phyloP scores from a whole-genome alignment of 2,888 invertebrate genomes.

The Rotaria sp. region DNA sequence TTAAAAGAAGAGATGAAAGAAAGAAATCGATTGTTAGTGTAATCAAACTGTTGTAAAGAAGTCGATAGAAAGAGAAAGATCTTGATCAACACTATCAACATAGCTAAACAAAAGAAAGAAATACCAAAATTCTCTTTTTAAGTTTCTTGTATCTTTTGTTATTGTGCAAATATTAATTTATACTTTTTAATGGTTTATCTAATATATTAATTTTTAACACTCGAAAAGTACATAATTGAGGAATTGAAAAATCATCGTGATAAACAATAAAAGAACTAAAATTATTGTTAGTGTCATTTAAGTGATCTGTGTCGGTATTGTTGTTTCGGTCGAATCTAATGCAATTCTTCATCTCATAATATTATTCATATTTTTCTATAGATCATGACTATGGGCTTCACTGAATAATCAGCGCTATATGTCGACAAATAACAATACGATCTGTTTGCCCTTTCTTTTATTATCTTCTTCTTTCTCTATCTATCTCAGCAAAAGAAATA shows the following conservation, averaged over 20 bases:
- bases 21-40: background rate
- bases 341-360: background rate
- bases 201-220: background rate
- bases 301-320: background rate
- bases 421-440: background rate
- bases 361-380: background rate
- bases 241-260: background rate
- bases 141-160: no score
- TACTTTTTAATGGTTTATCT: no score
- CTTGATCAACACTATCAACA: background rate
- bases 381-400: background rate
- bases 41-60: background rate
- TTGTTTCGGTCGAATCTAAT: background rate
- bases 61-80: background rate
- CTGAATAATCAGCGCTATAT: background rate
- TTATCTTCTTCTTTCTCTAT: background rate
- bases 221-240: background rate
- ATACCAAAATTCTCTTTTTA: background rate
- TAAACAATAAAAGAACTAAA: no score
- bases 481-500: background rate
- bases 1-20: background rate
- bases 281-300: no score
- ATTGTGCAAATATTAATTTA: no score
- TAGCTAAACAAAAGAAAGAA: background rate
- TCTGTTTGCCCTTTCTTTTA: background rate